Conservation (phyloP, 2,113 vertebrate genomes). For the Entomyzon cyanotis region DNA sequence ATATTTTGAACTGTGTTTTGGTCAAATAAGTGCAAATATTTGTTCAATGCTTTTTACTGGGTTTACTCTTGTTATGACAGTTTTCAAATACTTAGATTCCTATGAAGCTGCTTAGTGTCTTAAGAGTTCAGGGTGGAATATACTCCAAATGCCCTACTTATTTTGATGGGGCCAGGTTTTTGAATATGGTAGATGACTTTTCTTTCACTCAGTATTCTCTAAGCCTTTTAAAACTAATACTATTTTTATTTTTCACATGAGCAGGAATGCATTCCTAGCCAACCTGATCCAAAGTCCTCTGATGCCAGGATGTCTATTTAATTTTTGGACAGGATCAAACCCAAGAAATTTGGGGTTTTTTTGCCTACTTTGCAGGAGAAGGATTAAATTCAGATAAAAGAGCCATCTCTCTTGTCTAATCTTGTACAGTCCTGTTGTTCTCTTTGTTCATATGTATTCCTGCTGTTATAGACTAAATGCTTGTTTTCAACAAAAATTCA, state of each 20-base stretch:
- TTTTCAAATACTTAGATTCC: background rate
- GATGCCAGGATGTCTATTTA: background rate
- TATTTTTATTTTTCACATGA: background rate
- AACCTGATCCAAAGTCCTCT: background rate
- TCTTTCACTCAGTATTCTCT: background rate
- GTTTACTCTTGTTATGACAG: background rate
- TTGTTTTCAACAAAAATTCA: slow-evolving; percentile 25
- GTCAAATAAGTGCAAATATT: background rate
- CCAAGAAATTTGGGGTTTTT: background rate
- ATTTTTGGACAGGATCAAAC: background rate
- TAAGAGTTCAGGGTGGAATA: background rate
- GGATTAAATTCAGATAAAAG: background rate
- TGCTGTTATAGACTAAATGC: background rate
- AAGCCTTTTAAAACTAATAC: background rate
- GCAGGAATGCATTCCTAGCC: fast-evolving
- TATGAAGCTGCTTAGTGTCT: background rate
- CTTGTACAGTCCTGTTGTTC: background rate
- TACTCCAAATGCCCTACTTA: background rate
- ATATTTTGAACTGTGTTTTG: background rate
- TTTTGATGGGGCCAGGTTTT: background rate
- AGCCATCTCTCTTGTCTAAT: background rate
- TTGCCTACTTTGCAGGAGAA: background rate
- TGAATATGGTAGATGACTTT: background rate
- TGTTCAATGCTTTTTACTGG: background rate
- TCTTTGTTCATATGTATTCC: background rate